phyloP scores from a whole-genome alignment of 1,140 invertebrate species.

The Aphelenchoides avenae region DNA sequence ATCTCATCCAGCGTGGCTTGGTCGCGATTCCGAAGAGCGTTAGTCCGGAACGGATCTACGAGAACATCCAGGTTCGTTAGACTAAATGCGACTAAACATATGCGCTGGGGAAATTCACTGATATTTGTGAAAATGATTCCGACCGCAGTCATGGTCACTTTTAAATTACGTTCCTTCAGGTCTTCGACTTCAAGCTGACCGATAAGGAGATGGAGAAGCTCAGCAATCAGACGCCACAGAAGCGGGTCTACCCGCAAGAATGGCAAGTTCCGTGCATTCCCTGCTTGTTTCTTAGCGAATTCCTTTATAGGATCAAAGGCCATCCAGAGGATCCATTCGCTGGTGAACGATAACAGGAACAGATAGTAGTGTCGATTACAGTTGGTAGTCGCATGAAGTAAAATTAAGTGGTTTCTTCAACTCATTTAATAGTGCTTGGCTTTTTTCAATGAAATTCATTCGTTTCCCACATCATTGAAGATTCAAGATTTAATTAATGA shows the following conservation, averaged over 20 bases:
- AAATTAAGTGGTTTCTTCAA: too few species aligned
- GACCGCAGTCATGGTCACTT: too few species aligned
- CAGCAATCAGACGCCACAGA: not conserved
- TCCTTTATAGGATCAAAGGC: not conserved
- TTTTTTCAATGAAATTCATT: too few species aligned
- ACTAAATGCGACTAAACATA: too few species aligned
- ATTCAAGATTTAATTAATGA: too few species aligned
- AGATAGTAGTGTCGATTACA: too few species aligned
- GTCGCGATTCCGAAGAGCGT: conserved; percentile 61
- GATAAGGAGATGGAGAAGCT: conserved; percentile 3
- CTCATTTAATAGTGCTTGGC: too few species aligned
- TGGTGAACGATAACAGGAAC: conserved; percentile 21
- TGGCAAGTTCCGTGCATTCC: not conserved
- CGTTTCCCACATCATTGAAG: too few species aligned
- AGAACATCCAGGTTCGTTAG: conserved; percentile 59
- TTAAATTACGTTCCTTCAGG: too few species aligned
- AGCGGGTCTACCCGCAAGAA: not conserved
- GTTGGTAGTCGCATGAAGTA: too few species aligned
- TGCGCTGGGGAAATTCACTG: conserved; percentile 15
- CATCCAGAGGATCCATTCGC: not conserved
- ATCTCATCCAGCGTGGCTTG: conserved; percentile 55
- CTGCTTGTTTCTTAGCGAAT: not conserved
- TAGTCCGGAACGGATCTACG: conserved; percentile 56
- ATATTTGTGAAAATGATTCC: too few species aligned
- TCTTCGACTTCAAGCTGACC: conserved; percentile 16